phyloP scores from a whole-genome alignment of 1,140 invertebrate species.

The Tribolium madens region DNA sequence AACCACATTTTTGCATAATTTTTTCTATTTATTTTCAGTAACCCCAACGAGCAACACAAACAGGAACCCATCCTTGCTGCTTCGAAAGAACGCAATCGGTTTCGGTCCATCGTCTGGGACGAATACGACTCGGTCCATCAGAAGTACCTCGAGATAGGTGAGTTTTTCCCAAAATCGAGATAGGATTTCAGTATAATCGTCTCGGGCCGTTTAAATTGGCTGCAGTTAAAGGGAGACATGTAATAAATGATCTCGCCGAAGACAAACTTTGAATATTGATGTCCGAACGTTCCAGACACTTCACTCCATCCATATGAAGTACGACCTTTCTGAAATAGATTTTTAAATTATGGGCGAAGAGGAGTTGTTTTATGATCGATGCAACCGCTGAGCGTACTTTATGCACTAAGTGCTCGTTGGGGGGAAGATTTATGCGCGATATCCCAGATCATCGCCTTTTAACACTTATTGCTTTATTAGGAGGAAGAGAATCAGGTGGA shows the following conservation, averaged over 20 bases:
- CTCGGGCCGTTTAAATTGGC: slow-evolving; percentile 52
- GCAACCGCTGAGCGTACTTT: slow-evolving; percentile 7
- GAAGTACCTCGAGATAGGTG: slow-evolving; percentile 93
- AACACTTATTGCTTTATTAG: slow-evolving; percentile 20
- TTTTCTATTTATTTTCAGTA: slow-evolving; percentile 70
- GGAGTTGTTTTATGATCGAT: slow-evolving; percentile 34
- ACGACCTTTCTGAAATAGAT: slow-evolving; percentile 51
- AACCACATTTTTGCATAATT: slow-evolving; percentile 9
- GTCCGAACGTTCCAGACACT: slow-evolving; percentile 52
- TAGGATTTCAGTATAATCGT: slow-evolving; percentile 40
- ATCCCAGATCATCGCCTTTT: slow-evolving; percentile 15
- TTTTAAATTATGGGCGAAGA: slow-evolving; percentile 45
- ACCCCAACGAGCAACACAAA: slow-evolving; percentile 87
- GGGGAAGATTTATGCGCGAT: slow-evolving; percentile 14
- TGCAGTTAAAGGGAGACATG: slow-evolving; percentile 53
- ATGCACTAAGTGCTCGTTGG: slow-evolving; percentile 24
- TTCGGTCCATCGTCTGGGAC: slow-evolving; percentile 88
- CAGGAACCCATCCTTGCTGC: slow-evolving; percentile 79
- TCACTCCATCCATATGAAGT: slow-evolving; percentile 48
- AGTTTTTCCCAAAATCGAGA: slow-evolving; percentile 63
- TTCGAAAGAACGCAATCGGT: slow-evolving; percentile 85
- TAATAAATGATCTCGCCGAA: slow-evolving; percentile 58
- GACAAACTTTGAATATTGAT: slow-evolving; percentile 61
- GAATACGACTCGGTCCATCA: slow-evolving; percentile 91
- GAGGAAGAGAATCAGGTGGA: slow-evolving; percentile 10